Evolutionary conservation across 2,797 vertebrate species (phyloP).

Genomic region (Halcyon leucocephala): DNA sequence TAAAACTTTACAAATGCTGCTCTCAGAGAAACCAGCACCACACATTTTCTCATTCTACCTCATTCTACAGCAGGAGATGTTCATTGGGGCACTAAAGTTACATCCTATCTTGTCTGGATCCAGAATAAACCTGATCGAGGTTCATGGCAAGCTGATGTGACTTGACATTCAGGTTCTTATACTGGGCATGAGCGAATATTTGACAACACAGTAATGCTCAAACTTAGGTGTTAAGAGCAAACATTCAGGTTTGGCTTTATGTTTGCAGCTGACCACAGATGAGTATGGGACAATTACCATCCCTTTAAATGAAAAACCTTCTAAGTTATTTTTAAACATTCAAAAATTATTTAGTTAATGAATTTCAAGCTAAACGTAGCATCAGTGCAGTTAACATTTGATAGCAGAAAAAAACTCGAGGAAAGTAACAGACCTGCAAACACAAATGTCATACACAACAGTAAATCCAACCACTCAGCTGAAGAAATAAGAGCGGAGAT

Average conservation of each 20-base stretch:
- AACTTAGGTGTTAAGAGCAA: not conserved
- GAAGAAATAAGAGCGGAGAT: not conserved
- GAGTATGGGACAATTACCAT: not conserved
- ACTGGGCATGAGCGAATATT: not conserved
- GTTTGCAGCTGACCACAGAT: not conserved
- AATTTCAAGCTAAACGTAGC: not conserved
- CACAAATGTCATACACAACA: not conserved
- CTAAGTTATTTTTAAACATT: not conserved
- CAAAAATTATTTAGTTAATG: not conserved
- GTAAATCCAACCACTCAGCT: not conserved
- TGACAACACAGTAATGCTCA: not conserved
- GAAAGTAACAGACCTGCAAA: not conserved
- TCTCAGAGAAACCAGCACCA: not conserved
- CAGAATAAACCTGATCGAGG: not conserved
- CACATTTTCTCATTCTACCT: not conserved
- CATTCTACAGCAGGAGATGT: not conserved
- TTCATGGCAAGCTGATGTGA: not conserved
- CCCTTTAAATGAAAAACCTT: not conserved
- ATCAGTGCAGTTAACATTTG: not conserved
- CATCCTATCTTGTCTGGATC: not conserved
- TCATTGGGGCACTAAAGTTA: not conserved
- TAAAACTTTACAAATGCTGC: not conserved
- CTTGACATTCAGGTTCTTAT: not conserved
- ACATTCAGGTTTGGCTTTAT: not conserved
- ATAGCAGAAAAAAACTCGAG: not conserved